Evolutionary conservation across 2,113 vertebrate genomes (phyloP).

Genomic region (Mohoua ochrocephala): DNA sequence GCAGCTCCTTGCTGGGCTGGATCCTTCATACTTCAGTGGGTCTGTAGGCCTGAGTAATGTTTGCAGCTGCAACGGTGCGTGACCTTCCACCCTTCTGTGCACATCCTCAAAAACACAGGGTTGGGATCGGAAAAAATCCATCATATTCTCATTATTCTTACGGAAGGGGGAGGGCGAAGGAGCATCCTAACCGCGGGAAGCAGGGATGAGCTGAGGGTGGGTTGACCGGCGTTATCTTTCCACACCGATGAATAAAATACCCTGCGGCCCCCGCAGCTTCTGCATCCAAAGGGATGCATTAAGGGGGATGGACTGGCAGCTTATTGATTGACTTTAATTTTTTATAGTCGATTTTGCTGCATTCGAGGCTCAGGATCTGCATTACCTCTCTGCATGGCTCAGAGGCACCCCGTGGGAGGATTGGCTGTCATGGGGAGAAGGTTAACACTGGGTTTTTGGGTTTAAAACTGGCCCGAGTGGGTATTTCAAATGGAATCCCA

Average conservation of each 20-base stretch:
- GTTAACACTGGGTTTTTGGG: neutral
- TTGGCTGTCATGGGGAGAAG: neutral
- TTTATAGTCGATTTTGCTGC: neutral
- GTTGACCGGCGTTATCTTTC: rapidly evolving
- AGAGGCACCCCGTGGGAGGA: rapidly evolving
- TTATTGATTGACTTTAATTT: neutral
- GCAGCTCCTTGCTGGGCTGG: neutral
- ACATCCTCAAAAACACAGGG: rapidly evolving
- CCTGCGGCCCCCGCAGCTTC: rapidly evolving
- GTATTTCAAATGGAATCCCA: neutral
- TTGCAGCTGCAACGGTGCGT: neutral
- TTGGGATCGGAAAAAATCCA: neutral
- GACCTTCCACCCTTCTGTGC: neutral
- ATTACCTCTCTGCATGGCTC: neutral
- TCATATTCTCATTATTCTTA: neutral
- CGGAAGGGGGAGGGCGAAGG: neutral
- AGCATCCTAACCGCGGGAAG: neutral
- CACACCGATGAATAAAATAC: neutral
- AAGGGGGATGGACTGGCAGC: neutral
- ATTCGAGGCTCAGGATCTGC: neutral
- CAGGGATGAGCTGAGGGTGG: neutral
- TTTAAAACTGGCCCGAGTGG: neutral
- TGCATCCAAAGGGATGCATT: neutral
- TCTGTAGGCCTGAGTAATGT: neutral
- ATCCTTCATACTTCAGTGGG: neutral